Percentiles rank a stretch among this genome's conserved stretches.
Evolutionary conservation across 1,140 invertebrate genomes (phyloP).

Genomic region (Orchesella cincta): DNA sequence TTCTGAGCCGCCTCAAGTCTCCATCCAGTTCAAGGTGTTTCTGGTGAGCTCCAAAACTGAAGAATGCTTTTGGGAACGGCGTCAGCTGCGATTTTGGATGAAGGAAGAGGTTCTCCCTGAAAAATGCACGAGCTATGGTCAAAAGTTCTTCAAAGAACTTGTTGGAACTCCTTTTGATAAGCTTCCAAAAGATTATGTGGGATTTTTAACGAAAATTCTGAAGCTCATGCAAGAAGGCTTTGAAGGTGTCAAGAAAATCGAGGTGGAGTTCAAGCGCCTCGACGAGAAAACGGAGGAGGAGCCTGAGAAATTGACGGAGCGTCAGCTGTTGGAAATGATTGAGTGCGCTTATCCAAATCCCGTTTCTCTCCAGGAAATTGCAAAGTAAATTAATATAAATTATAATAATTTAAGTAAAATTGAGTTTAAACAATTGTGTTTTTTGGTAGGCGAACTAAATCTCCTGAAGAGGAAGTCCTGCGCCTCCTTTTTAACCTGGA

Average conservation of each 20-base stretch:
- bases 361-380: conserved; percentile 83
- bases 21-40: conserved; percentile 85
- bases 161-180: conserved; percentile 78
- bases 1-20: conserved; percentile 72
- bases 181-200: conserved; percentile 97
- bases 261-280: conserved; percentile 86
- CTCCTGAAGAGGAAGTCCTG: conserved; percentile 74
- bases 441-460: conserved; percentile 68
- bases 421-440: conserved; percentile 43
- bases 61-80: conserved; percentile 88
- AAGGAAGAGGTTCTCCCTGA: conserved; percentile 67
- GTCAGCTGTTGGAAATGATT: conserved; percentile 89
- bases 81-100: conserved; percentile 92
- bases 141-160: conserved; percentile 94
- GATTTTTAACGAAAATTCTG: conserved; percentile 98
- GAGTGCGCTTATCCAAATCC: conserved; percentile 98
- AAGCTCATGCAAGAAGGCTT: conserved; percentile 93
- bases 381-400: no score
- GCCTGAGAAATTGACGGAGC: conserved; percentile 70
- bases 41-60: conserved; percentile 81
- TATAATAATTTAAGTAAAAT: conserved; percentile 31
- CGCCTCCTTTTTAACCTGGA: conserved; percentile 77
- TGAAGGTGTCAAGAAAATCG: conserved; percentile 75
- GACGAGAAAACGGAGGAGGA: conserved; percentile 69
- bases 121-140: conserved; percentile 79